Evolutionary conservation across 2,797 vertebrate species (phyloP).

Genomic region (Xenopus petersii): DNA sequence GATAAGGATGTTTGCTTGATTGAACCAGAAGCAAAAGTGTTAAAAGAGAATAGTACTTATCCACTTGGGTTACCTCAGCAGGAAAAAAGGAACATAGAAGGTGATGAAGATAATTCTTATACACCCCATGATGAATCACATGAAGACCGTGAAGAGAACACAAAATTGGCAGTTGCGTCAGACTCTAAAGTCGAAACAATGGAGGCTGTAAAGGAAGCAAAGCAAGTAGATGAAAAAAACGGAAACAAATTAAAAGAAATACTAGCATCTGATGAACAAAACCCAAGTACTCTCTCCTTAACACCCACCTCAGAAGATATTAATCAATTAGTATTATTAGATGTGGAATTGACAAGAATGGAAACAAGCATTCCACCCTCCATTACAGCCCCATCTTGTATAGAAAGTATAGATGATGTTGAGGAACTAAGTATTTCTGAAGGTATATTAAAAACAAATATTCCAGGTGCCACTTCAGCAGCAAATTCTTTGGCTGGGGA

Average conservation of each 20-base stretch:
- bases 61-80: neutral
- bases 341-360: neutral
- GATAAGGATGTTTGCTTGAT: neutral
- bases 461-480: conserved; percentile 1
- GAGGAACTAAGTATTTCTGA: neutral
- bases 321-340: neutral
- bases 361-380: neutral
- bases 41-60: neutral
- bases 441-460: conserved; percentile 43
- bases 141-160: neutral
- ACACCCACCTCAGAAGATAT: neutral
- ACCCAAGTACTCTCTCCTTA: neutral
- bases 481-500: neutral
- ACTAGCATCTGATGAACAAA: conserved; percentile 6
- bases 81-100: neutral
- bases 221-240: conserved; percentile 27
- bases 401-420: neutral
- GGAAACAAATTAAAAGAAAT: conserved; percentile 10
- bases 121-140: too few species aligned
- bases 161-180: neutral
- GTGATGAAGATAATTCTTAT: too few species aligned
- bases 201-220: conserved; percentile 53
- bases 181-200: conserved; percentile 14
- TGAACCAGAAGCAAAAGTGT: neutral
- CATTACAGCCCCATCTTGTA: neutral